A percentile compares a stretch with the other conserved stretches of the same genome.
These are phyloP conservation scores for Nesoenas mayeri DNA, from an alignment of 2,113 vertebrate species.

Conservation along the genomic window DNA sequence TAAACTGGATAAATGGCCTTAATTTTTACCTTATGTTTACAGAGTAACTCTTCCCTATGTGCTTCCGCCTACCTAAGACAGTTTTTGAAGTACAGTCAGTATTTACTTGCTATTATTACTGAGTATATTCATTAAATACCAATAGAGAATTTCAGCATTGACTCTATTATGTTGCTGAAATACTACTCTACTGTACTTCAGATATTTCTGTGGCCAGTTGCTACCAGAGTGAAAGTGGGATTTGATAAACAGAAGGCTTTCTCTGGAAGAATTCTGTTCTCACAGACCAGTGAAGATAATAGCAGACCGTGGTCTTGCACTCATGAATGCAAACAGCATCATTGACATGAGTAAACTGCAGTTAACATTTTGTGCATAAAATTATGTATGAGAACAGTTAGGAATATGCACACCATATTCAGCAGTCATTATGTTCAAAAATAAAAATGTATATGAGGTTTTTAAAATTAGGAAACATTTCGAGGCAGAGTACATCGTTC, in stretches of 20 bases:
- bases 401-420: neutral
- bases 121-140: neutral
- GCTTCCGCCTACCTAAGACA: neutral
- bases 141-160: neutral
- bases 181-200: neutral
- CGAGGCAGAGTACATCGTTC: neutral
- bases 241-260: neutral
- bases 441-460: neutral
- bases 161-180: neutral
- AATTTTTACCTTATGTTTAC: slow-evolving; percentile 1
- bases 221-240: neutral
- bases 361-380: neutral
- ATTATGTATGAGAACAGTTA: neutral
- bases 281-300: neutral
- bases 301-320: neutral
- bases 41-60: neutral
- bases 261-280: neutral
- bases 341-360: neutral
- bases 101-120: neutral
- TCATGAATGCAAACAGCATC: neutral
- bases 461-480: neutral
- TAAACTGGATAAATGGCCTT: neutral
- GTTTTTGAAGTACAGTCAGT: neutral
- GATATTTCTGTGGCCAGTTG: neutral
- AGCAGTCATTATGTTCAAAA: neutral